These are phyloP conservation scores for Microtus pennsylvanicus DNA, from an alignment of 2,113 vertebrate species.

Conservation along the genomic window DNA sequence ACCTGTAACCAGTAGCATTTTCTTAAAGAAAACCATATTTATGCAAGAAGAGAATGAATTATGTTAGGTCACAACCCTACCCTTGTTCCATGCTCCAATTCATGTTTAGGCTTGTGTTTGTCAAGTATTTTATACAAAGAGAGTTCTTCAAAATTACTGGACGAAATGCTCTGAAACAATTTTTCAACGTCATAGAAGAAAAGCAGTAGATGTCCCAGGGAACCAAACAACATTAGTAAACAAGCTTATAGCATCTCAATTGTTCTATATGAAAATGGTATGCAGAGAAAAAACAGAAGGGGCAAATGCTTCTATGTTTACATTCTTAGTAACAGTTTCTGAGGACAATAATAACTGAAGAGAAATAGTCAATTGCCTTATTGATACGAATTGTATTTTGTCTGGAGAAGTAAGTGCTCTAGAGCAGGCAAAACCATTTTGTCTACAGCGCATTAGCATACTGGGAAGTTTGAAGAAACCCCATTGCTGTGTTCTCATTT, in stretches of 20 bases:
- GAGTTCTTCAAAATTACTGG: constrained; percentile 27
- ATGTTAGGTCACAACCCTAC: neutral
- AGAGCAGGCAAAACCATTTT: neutral
- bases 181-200: constrained; percentile 41
- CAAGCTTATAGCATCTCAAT: neutral
- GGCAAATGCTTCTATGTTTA: constrained; percentile 38
- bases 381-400: constrained; percentile 47
- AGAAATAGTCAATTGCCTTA: constrained; percentile 51
- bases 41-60: neutral
- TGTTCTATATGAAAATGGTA: constrained; percentile 35
- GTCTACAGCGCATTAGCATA: neutral
- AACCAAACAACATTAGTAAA: constrained; percentile 28
- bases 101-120: neutral
- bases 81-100: neutral
- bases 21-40: constrained; percentile 10
- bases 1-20: constrained; percentile 1
- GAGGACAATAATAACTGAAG: constrained; percentile 49
- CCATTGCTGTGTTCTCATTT: constrained; percentile 48
- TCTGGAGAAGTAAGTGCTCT: constrained; percentile 37
- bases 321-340: constrained; percentile 21
- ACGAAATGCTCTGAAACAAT: constrained; percentile 34
- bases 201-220: neutral
- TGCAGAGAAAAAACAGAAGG: neutral
- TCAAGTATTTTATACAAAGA: constrained; percentile 40
- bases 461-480: constrained; percentile 19